Evolutionary conservation across 2,113 vertebrate species (phyloP).

Genomic region (Ammodytes dubius): DNA sequence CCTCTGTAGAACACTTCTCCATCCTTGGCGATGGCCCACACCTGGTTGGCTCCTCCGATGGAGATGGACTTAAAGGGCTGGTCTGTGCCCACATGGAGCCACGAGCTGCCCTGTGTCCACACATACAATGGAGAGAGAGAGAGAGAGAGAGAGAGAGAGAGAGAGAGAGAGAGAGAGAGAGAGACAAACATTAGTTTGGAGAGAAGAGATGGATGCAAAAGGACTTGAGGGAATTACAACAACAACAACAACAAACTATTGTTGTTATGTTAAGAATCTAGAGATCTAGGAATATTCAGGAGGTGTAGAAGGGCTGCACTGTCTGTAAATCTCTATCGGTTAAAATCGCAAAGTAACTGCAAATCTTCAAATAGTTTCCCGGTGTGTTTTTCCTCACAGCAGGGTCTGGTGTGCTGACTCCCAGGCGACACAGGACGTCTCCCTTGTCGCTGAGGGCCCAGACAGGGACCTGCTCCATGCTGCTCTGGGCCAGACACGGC

Average conservation of each 20-base stretch:
- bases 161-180: neutral
- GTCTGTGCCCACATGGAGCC: conserved; percentile 97
- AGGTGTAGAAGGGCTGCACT: neutral
- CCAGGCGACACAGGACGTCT: conserved; percentile 94
- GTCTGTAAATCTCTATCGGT: neutral
- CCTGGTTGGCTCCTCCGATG: conserved; percentile 92
- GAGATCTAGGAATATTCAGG: neutral
- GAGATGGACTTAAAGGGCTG: conserved; percentile 95
- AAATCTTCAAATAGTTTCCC: neutral
- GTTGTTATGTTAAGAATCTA: neutral
- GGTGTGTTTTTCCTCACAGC: conserved; percentile 84
- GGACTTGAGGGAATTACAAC: neutral
- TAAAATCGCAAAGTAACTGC: neutral
- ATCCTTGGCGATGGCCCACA: conserved; percentile 96
- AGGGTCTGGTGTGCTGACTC: conserved; percentile 88
- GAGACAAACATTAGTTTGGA: neutral
- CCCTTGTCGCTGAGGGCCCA: conserved; percentile 98
- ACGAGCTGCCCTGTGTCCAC: conserved; percentile 90
- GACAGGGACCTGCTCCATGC: conserved; percentile 86
- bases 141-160: neutral
- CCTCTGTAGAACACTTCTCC: conserved; percentile 95
- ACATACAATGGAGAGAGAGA: conserved; percentile 1
- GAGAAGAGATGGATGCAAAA: neutral
- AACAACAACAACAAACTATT: too few species aligned
- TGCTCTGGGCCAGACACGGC: conserved; percentile 85